phyloP scores from a whole-genome alignment of 1,140 invertebrate genomes.

The Xylocopa sonorina region DNA sequence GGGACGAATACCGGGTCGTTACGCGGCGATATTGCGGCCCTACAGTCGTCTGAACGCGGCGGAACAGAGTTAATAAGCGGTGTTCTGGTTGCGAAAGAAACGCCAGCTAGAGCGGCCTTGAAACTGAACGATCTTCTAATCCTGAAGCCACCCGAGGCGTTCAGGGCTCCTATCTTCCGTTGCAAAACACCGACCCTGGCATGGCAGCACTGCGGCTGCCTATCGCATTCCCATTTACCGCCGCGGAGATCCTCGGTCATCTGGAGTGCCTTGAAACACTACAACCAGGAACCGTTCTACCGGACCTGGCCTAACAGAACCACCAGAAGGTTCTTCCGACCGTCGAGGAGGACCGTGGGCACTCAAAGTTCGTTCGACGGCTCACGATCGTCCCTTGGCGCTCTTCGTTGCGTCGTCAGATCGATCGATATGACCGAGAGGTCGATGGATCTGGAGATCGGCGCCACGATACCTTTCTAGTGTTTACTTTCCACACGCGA shows the following conservation, averaged over 20 bases:
- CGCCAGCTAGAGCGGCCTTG: background rate
- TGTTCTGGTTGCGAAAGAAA: slow-evolving; percentile 41
- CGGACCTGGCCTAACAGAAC: slow-evolving; percentile 74
- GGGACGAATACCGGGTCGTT: slow-evolving; percentile 12
- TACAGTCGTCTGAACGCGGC: background rate
- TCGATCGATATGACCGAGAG: slow-evolving; percentile 63
- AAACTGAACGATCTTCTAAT: slow-evolving; percentile 63
- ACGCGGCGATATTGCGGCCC: background rate
- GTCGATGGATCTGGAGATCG: slow-evolving; percentile 64
- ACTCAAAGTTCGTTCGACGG: slow-evolving; percentile 61
- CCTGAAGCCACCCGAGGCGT: slow-evolving; percentile 70
- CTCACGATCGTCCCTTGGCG: slow-evolving; percentile 45
- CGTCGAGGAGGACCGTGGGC: slow-evolving; percentile 52
- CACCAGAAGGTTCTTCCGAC: slow-evolving; percentile 43
- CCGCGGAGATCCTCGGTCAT: slow-evolving; percentile 65
- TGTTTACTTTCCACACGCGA: slow-evolving; percentile 35
- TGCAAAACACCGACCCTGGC: slow-evolving; percentile 54
- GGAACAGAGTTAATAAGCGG: slow-evolving; percentile 42
- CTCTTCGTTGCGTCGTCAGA: slow-evolving; percentile 53
- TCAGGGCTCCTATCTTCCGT: slow-evolving; percentile 58
- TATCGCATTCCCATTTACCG: slow-evolving; percentile 68
- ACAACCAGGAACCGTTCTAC: slow-evolving; percentile 69
- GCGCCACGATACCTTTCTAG: slow-evolving; percentile 75
- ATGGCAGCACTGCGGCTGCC: slow-evolving; percentile 70
- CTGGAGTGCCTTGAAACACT: slow-evolving; percentile 71